phyloP scores from a whole-genome alignment of 2,888 invertebrate species.

The Chymomyza amoena region DNA sequence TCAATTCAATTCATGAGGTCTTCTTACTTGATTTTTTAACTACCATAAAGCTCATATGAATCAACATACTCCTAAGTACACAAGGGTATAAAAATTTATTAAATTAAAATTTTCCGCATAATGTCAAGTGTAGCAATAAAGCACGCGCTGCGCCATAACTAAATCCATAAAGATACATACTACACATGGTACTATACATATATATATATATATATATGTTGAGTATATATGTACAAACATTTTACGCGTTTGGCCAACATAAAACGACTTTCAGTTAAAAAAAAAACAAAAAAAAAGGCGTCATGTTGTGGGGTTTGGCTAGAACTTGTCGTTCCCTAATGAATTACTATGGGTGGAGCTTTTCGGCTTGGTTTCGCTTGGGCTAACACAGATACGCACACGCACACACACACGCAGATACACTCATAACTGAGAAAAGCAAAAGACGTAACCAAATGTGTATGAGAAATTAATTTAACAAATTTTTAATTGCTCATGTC shows the following conservation, averaged over 20 bases:
- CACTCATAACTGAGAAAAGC: background rate
- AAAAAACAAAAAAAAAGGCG: background rate
- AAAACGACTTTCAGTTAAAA: background rate
- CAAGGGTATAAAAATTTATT: constrained; percentile 61
- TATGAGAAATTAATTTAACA: constrained; percentile 53
- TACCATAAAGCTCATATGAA: background rate
- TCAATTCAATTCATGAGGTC: no score
- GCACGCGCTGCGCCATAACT: constrained; percentile 31
- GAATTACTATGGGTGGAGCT: constrained; percentile 46
- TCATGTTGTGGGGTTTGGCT: background rate
- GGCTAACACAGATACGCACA: background rate
- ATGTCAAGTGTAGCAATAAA: constrained; percentile 71
- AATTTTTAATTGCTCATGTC: constrained; percentile 60
- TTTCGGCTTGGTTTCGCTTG: constrained; percentile 10
- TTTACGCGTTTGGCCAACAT: background rate
- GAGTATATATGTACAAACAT: no score
- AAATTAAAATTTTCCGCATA: constrained; percentile 67
- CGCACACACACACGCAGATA: background rate
- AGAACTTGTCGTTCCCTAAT: constrained; percentile 54
- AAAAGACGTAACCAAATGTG: constrained; percentile 26
- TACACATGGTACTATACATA: background rate
- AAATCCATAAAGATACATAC: background rate
- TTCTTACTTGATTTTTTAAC: no score
- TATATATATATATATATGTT: no score
- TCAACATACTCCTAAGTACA: background rate